A percentile compares a stretch with the other conserved stretches of the same genome.
Conservation (phyloP, 2,888 invertebrate genomes). For the Phengaris alcon region DNA sequence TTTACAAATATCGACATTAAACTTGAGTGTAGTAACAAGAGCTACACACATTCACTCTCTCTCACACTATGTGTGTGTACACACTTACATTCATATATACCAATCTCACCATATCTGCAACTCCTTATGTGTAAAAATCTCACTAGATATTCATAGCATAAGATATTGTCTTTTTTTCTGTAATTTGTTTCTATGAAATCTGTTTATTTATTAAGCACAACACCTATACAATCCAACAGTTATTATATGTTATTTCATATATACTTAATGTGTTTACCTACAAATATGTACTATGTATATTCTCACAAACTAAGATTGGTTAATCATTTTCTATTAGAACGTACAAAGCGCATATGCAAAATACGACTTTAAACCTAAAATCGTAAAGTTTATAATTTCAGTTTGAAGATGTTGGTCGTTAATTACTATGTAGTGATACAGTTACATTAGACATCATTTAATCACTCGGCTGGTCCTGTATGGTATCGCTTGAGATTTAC, state of each 20-base stretch:
- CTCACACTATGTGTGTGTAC: too few relatives aligned
- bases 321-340: conserved; percentile 8
- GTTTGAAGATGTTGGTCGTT: not conserved
- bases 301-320: conserved; percentile 14
- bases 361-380: not conserved
- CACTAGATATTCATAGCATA: too few relatives aligned
- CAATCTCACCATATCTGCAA: too few relatives aligned
- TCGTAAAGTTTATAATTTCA: not conserved
- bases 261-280: not conserved
- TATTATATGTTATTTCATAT: not conserved
- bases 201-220: not conserved
- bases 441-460: not conserved
- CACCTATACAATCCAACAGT: not conserved
- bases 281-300: not conserved
- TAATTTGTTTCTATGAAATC: too few relatives aligned
- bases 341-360: not conserved
- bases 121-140: too few relatives aligned
- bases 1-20: not conserved
- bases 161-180: too few relatives aligned
- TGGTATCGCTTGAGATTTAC: not conserved
- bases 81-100: too few relatives aligned
- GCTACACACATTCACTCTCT: too few relatives aligned
- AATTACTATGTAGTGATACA: not conserved
- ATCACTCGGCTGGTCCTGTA: not conserved
- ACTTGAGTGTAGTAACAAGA: too few relatives aligned